Conservation (phyloP, 2,888 invertebrate species). For the Drosophila rubida region DNA sequence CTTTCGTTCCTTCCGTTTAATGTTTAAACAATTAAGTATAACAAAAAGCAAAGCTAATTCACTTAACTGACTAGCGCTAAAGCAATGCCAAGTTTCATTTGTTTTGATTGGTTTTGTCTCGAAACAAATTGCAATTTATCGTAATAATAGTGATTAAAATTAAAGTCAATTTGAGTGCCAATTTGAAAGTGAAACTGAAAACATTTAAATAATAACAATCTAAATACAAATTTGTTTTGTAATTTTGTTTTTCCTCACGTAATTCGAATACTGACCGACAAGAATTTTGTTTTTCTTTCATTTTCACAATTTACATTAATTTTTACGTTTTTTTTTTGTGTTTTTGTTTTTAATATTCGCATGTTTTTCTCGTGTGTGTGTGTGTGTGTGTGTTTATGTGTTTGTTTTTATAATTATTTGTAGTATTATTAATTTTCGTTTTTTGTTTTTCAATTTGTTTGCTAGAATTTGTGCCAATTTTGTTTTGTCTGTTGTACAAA, state of each 20-base stretch:
- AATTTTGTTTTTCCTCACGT: constrained; percentile 57
- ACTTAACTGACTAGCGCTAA: constrained; percentile 60
- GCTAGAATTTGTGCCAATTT: constrained; percentile 67
- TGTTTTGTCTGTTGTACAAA: constrained; percentile 58
- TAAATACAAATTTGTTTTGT: constrained; percentile 49
- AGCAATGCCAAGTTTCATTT: constrained; percentile 46
- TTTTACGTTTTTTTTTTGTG: constrained; percentile 11
- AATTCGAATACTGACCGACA: constrained; percentile 78
- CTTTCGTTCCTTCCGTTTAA: background rate
- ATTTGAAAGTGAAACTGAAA: constrained; percentile 48
- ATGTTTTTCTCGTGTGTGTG: constrained; percentile 21
- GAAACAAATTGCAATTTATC: constrained; percentile 5
- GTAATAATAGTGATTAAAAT: constrained; percentile 5
- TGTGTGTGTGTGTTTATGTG: constrained; percentile 30
- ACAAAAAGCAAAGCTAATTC: constrained; percentile 53
- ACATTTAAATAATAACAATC: constrained; percentile 54
- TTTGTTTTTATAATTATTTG: constrained; percentile 16
- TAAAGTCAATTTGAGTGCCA: constrained; percentile 46
- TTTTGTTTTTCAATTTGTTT: constrained; percentile 30
- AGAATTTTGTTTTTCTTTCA: constrained; percentile 53
- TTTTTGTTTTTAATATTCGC: constrained; percentile 68
- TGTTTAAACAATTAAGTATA: constrained; percentile 43
- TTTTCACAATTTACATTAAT: constrained; percentile 39
- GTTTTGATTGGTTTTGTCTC: background rate
- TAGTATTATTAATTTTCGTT: constrained; percentile 7